Evolutionary conservation across 2,888 invertebrate species (phyloP).

Genomic region (Orthosia cruda): DNA sequence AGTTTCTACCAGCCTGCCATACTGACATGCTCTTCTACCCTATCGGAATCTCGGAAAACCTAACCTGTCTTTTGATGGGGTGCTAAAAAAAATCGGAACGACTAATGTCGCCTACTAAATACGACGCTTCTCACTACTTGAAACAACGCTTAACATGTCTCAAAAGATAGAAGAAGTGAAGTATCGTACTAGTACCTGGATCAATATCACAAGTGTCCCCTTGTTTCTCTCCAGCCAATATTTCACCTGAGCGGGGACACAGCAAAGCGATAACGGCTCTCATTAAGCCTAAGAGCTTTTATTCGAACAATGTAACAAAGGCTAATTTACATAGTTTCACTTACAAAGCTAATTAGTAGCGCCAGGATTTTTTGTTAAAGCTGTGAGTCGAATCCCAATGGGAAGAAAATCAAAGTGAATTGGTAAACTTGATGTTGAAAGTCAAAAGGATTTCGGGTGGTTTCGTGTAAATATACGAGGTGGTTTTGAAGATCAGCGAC

Average conservation of each 20-base stretch:
- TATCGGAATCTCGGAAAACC: too few species aligned
- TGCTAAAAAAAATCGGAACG: too few species aligned
- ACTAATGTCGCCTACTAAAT: too few species aligned
- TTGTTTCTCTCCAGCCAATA: constrained; percentile 24
- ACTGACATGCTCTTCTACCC: too few species aligned
- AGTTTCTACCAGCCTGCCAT: too few species aligned
- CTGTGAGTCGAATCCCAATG: not conserved
- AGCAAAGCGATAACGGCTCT: constrained; percentile 44
- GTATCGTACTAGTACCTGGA: not conserved
- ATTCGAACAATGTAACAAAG: constrained; percentile 39
- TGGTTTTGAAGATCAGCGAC: not conserved
- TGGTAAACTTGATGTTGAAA: constrained; percentile 7
- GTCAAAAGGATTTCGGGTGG: constrained; percentile 17
- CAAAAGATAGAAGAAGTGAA: constrained; percentile 11
- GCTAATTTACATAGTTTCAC: constrained; percentile 58
- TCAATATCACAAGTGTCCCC: constrained; percentile 15
- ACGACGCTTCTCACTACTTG: not conserved
- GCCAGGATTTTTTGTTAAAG: constrained; percentile 42
- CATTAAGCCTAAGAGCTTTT: constrained; percentile 54
- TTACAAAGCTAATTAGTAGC: constrained; percentile 52
- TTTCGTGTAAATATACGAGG: constrained; percentile 2
- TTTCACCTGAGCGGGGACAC: constrained; percentile 42
- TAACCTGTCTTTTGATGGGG: too few species aligned
- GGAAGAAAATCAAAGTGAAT: constrained; percentile 35
- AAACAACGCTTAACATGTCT: not conserved